Evolutionary conservation across 2,888 invertebrate species (phyloP).

Genomic region (Meliscaeva auricollis): DNA sequence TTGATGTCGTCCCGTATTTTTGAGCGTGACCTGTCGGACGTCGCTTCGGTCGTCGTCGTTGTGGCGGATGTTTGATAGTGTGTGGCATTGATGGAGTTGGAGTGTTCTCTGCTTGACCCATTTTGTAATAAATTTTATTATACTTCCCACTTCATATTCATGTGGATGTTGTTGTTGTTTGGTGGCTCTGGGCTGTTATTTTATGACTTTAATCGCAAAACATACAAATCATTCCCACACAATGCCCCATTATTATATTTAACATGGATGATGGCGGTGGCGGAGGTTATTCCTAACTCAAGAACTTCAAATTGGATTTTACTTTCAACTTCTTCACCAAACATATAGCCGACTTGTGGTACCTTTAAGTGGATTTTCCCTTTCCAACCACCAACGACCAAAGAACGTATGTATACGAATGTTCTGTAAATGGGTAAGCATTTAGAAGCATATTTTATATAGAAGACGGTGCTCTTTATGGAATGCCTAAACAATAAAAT

Average conservation of each 20-base stretch:
- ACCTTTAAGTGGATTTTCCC: conserved; percentile 52
- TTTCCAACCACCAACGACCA: too few species aligned
- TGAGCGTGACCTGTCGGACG: not conserved
- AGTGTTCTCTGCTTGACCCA: conserved; percentile 37
- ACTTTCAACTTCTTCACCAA: conserved; percentile 41
- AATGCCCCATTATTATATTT: conserved; percentile 61
- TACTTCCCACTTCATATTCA: conserved; percentile 41
- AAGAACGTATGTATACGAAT: too few species aligned
- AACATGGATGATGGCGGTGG: conserved; percentile 29
- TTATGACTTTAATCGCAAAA: conserved; percentile 74
- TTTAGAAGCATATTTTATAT: conserved; percentile 1
- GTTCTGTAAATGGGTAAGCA: not conserved
- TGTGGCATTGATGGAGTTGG: conserved; percentile 33
- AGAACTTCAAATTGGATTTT: conserved; percentile 42
- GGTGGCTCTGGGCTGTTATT: conserved; percentile 55
- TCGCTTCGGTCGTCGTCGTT: too few species aligned
- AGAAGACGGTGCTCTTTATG: conserved; percentile 59
- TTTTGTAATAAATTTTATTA: conserved; percentile 64
- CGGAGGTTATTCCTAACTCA: not conserved
- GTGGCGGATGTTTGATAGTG: conserved; percentile 1
- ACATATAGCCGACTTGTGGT: not conserved
- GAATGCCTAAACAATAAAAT: conserved; percentile 70
- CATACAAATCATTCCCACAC: conserved; percentile 74
- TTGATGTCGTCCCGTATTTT: conserved; percentile 3
- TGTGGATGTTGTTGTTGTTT: conserved; percentile 5